Conservation (phyloP, 2,797 vertebrate genomes). For the Gallinago solitaria region DNA sequence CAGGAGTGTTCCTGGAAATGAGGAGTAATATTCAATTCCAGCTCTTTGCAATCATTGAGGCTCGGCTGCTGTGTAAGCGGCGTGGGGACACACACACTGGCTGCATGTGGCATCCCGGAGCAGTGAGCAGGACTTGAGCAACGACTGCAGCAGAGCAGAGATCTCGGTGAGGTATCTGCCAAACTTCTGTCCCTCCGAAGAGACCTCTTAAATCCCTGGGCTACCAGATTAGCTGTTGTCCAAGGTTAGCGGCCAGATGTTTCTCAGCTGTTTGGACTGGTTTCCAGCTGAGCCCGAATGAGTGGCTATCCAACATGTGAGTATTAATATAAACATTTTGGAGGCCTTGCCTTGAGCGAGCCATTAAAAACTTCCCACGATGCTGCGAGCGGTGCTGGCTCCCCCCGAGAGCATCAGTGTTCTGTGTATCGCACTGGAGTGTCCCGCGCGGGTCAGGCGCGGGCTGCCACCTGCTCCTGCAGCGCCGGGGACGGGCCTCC, state of each 20-base stretch:
- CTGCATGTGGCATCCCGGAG: neutral
- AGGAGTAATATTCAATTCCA: fast-evolving
- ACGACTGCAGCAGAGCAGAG: neutral
- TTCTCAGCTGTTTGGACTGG: constrained; percentile 72
- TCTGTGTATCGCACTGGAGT: neutral
- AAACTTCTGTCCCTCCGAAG: constrained; percentile 47
- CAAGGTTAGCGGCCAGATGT: constrained; percentile 76
- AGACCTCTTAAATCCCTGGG: constrained; percentile 64
- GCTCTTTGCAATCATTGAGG: neutral
- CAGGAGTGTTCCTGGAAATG: neutral
- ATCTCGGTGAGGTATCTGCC: constrained; percentile 8
- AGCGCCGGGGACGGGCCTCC: constrained; percentile 7
- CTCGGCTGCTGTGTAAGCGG: neutral
- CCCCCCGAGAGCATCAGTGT: constrained; percentile 46
- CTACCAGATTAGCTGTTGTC: constrained; percentile 73
- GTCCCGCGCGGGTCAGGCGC: constrained; percentile 30
- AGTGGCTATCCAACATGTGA: constrained; percentile 59
- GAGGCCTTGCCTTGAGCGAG: constrained; percentile 60
- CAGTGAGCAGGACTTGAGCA: neutral
- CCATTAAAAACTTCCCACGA: constrained; percentile 72
- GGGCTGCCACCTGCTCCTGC: constrained; percentile 68
- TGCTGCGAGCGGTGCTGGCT: neutral
- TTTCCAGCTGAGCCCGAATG: constrained; percentile 71
- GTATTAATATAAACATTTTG: constrained; percentile 64
- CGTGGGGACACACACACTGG: fast-evolving